Evolutionary conservation across 2,113 vertebrate species (phyloP).

Genomic region (Pachyramphus minor): DNA sequence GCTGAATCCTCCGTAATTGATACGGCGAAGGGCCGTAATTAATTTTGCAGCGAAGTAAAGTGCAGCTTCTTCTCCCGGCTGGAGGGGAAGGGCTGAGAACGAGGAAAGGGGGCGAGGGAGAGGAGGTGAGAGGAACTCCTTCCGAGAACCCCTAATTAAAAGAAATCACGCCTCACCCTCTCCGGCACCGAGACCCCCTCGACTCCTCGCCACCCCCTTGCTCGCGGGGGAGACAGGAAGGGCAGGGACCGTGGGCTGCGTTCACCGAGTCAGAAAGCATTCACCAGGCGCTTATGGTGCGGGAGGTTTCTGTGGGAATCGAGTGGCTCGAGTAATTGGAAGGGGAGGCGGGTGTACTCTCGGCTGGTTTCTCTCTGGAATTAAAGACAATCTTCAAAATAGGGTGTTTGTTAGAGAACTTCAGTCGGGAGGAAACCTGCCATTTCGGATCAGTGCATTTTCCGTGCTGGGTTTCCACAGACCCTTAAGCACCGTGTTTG

Average conservation of each 20-base stretch:
- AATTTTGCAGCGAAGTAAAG: background rate
- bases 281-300: background rate
- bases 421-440: background rate
- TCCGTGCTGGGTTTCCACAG: background rate
- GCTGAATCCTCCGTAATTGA: constrained; percentile 63
- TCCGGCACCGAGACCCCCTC: background rate
- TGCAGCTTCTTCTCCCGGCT: constrained; percentile 1
- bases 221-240: constrained; percentile 25
- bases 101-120: background rate
- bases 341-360: background rate
- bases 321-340: background rate
- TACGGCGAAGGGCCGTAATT: constrained; percentile 21
- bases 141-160: background rate
- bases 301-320: constrained; percentile 22
- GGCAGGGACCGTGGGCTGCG: constrained; percentile 26
- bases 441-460: constrained; percentile 26
- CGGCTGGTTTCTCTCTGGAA: background rate
- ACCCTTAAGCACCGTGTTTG: background rate
- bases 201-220: background rate
- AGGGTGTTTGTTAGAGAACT: background rate
- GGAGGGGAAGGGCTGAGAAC: background rate
- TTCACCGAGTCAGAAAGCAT: constrained; percentile 23
- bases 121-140: background rate
- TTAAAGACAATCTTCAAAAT: background rate
- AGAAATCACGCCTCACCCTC: background rate